Evolutionary conservation across 1,140 invertebrate species (phyloP).

Genomic region (Lordiphosa stackelbergi): DNA sequence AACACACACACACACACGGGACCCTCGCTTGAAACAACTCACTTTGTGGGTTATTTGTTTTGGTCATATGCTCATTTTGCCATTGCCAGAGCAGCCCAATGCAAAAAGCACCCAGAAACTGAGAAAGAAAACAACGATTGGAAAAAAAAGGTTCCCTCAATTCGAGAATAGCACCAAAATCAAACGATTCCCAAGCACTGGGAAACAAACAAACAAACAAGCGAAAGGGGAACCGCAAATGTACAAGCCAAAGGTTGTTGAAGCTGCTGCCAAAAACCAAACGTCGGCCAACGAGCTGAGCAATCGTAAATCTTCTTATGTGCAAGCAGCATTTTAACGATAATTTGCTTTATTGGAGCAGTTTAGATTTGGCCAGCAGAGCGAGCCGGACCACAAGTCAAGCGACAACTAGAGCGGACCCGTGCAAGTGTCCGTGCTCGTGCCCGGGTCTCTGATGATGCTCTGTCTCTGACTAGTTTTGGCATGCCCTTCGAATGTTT

Average conservation of each 20-base stretch:
- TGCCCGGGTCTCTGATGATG: constrained; percentile 11
- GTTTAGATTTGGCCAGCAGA: constrained; percentile 67
- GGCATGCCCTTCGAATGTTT: constrained; percentile 64
- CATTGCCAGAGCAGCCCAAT: constrained; percentile 50
- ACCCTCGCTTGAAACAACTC: constrained; percentile 48
- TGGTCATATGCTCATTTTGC: constrained; percentile 71
- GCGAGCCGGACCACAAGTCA: constrained; percentile 57
- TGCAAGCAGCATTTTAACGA: constrained; percentile 74
- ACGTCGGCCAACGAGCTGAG: constrained; percentile 59
- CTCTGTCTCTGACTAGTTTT: constrained; percentile 19
- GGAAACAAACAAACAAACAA: constrained; percentile 54
- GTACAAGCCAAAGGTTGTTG: constrained; percentile 27
- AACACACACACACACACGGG: constrained; percentile 23
- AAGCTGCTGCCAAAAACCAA: constrained; percentile 41
- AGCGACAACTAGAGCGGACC: constrained; percentile 58
- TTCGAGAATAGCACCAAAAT: constrained; percentile 54
- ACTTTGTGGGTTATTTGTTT: constrained; percentile 75
- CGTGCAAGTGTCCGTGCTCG: background rate
- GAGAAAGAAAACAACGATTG: constrained; percentile 14
- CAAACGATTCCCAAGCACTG: constrained; percentile 34
- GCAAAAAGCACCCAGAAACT: constrained; percentile 32
- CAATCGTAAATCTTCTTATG: constrained; percentile 76
- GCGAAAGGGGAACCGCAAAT: constrained; percentile 49
- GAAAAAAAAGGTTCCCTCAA: constrained; percentile 43
- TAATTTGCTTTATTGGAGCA: constrained; percentile 75